These are phyloP conservation scores for Zaprionus nigranus DNA, from an alignment of 1,140 invertebrate species.

Conservation along the genomic window DNA sequence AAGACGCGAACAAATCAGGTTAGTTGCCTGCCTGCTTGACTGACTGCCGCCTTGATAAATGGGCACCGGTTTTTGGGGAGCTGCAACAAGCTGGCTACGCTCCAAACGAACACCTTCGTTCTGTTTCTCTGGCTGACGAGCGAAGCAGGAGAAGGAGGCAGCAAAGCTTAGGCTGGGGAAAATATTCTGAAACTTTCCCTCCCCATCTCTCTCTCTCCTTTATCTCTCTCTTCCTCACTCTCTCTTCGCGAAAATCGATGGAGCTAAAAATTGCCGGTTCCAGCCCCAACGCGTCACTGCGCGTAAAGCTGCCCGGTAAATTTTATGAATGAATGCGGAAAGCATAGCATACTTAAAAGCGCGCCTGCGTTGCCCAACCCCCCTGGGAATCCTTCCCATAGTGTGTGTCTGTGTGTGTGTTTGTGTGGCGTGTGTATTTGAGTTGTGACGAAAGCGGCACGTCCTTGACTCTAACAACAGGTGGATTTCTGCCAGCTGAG, in stretches of 20 bases:
- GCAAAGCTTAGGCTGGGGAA: neutral
- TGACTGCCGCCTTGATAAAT: slow-evolving; percentile 68
- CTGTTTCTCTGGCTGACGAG: neutral
- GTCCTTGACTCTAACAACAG: slow-evolving; percentile 77
- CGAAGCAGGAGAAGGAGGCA: neutral
- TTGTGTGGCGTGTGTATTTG: slow-evolving; percentile 29
- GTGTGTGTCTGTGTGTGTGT: slow-evolving; percentile 21
- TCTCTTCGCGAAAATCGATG: slow-evolving; percentile 72
- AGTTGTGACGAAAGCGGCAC: slow-evolving; percentile 73
- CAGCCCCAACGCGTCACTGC: slow-evolving; percentile 23
- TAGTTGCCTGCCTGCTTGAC: slow-evolving; percentile 55
- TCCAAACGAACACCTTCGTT: slow-evolving; percentile 4
- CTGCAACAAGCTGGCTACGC: neutral
- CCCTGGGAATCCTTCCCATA: neutral
- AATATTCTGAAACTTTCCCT: slow-evolving; percentile 3
- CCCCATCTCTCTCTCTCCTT: neutral
- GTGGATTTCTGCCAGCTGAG: slow-evolving; percentile 55
- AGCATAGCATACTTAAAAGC: slow-evolving; percentile 73
- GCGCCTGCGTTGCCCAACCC: slow-evolving; percentile 61
- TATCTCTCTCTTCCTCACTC: slow-evolving; percentile 3
- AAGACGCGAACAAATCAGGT: slow-evolving; percentile 61
- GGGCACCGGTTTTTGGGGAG: slow-evolving; percentile 63
- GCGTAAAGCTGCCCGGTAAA: slow-evolving; percentile 63
- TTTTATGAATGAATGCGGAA: slow-evolving; percentile 75
- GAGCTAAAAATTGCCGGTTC: slow-evolving; percentile 75